phyloP scores from a whole-genome alignment of 2,797 vertebrate genomes.

The Hoplostethus atlanticus region DNA sequence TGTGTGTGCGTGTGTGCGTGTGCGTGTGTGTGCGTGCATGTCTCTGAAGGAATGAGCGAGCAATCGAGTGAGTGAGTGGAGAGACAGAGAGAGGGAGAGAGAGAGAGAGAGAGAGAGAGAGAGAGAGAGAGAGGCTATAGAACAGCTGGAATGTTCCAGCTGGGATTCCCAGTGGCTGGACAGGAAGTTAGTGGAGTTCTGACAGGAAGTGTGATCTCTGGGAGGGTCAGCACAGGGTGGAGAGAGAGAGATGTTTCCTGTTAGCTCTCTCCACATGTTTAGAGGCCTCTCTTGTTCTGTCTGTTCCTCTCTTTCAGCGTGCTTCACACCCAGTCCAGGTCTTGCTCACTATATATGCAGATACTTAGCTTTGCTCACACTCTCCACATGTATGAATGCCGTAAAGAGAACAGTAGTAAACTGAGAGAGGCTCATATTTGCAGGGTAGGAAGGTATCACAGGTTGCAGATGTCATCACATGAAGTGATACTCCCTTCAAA shows the following conservation, averaged over 20 bases:
- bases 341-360: constrained; percentile 16
- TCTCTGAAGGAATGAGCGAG: constrained; percentile 27
- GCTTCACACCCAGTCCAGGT: constrained; percentile 40
- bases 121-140: constrained; percentile 38
- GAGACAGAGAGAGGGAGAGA: constrained; percentile 3
- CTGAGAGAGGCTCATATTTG: constrained; percentile 56
- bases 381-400: constrained; percentile 40
- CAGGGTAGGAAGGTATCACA: constrained; percentile 68
- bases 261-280: constrained; percentile 66
- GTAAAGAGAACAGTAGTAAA: constrained; percentile 58
- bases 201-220: constrained; percentile 82
- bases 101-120: constrained; percentile 21
- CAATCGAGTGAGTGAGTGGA: neutral
- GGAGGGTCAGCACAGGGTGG: constrained; percentile 67
- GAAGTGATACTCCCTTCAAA: constrained; percentile 82
- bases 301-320: constrained; percentile 5
- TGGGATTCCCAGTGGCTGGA: constrained; percentile 82
- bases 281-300: constrained; percentile 39
- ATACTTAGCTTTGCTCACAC: constrained; percentile 22
- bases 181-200: constrained; percentile 82
- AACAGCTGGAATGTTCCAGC: constrained; percentile 83
- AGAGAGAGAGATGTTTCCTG: constrained; percentile 79
- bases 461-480: constrained; percentile 80
- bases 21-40: constrained; percentile 8
- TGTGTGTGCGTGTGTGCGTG: neutral